Base-by-base conservation (phyloP, 2,888 invertebrate species). In the Brachycybe producta region DNA sequence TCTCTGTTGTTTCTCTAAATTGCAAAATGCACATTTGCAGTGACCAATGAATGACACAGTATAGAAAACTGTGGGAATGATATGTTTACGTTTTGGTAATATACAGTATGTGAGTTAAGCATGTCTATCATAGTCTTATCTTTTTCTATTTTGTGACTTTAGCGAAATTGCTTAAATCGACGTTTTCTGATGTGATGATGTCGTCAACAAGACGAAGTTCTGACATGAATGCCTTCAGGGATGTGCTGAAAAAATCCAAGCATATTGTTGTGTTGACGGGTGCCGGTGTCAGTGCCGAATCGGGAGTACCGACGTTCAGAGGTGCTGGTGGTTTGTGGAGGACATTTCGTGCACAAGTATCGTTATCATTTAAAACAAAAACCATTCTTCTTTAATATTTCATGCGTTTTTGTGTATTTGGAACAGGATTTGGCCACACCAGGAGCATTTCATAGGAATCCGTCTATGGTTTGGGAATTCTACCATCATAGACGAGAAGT, bases 391-490 rank as follows among this genome's bases (percentile, higher is more conserved):
- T n/a, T 11, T 40, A 21, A 7, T 40, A 40, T 40, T 40, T 40
- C 15, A 38, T 13, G 8, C 15, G 15, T 38, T 13, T 38, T 7
- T 15, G 15, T n/a, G 5, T 5, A 19, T 40, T 23, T 40, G 19
- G 8, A 17, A 5, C 51, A 68, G 65, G 62, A 68, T 51, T 56
- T 71, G 32, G 71, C 71, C 17, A 80, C 80, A 13, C 81, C 80
- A 23, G 71, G 73, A 59, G 84, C 84, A 1, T 87, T 87, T 64
- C 66, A 65, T 49, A 68, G 71, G 3, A 78, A 78, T 61, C 86
- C 87, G 0, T 79, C 82, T 24, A 69, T 87, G 26, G 87, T 90
- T 26, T 88, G 88, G 88, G 86, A 88, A 65, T 88, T 88, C 69
- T 88, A 88, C 64, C 84, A 86, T 61, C 84, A 86, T 61, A 73